These are phyloP conservation scores for Scomber japonicus DNA, from an alignment of 2,113 vertebrate species.

Conservation along the genomic window DNA sequence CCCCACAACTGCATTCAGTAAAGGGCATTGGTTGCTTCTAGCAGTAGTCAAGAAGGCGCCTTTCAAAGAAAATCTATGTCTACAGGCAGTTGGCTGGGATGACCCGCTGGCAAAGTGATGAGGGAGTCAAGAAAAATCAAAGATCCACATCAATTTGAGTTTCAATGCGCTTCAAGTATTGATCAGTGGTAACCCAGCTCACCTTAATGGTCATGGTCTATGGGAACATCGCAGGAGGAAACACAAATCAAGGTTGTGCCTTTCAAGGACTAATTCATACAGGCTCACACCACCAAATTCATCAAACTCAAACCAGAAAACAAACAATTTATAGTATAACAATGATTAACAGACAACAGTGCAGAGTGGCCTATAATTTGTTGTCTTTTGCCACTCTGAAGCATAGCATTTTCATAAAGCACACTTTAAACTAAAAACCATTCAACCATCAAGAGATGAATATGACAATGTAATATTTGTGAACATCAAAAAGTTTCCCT, in stretches of 20 bases:
- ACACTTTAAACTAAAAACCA: too few species aligned
- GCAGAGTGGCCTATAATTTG: too few species aligned
- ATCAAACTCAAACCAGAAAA: not conserved
- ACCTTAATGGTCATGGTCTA: conserved; percentile 30
- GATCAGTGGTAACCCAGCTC: conserved; percentile 51
- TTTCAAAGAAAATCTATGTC: conserved; percentile 67
- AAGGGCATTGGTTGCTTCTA: conserved; percentile 19
- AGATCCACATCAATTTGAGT: conserved; percentile 66
- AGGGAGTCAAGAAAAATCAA: conserved; percentile 67
- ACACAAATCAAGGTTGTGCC: conserved; percentile 17
- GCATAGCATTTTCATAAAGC: too few species aligned
- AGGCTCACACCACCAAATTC: too few species aligned
- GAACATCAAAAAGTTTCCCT: not conserved
- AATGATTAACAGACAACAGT: too few species aligned
- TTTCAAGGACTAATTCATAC: conserved; percentile 4
- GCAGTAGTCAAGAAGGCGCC: conserved; percentile 32
- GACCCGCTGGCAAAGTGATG: conserved; percentile 53
- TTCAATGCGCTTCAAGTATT: conserved; percentile 65
- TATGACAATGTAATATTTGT: too few species aligned
- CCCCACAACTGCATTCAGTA: conserved; percentile 7
- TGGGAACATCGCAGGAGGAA: conserved; percentile 33
- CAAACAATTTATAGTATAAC: not conserved
- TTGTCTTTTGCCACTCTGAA: too few species aligned
- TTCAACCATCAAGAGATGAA: too few species aligned
- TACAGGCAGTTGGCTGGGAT: conserved; percentile 33